Evolutionary conservation across 2,888 invertebrate genomes (phyloP).

Genomic region (Neoascia interrupta): DNA sequence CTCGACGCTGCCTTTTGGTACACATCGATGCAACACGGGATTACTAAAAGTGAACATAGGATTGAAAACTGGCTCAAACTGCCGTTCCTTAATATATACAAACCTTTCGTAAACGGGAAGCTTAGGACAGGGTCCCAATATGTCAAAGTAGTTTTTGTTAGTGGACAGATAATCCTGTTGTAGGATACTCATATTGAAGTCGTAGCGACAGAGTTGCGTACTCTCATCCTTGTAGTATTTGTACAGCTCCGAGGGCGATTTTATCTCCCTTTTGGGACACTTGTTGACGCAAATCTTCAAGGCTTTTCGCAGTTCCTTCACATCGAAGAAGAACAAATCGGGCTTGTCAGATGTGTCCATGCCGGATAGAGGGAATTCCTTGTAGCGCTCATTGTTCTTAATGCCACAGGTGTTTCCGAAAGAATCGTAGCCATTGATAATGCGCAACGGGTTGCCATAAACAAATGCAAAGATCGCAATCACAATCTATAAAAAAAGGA

Average conservation of each 20-base stretch:
- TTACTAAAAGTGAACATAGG: slow-evolving; percentile 80
- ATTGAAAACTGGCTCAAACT: neutral
- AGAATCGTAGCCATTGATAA: slow-evolving; percentile 95
- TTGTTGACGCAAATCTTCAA: slow-evolving; percentile 93
- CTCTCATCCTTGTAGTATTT: slow-evolving; percentile 87
- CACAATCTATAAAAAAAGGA: slow-evolving; percentile 83
- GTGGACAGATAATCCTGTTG: slow-evolving; percentile 78
- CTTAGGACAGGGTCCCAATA: slow-evolving; percentile 88
- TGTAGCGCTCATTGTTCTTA: slow-evolving; percentile 87
- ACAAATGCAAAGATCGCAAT: slow-evolving; percentile 93
- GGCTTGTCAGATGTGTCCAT: slow-evolving; percentile 89
- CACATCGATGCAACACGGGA: slow-evolving; percentile 92
- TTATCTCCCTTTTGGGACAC: slow-evolving; percentile 87
- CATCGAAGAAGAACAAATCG: slow-evolving; percentile 91
- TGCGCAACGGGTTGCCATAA: slow-evolving; percentile 90
- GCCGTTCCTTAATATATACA: neutral
- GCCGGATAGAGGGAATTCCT: slow-evolving; percentile 88
- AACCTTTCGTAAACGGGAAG: slow-evolving; percentile 89
- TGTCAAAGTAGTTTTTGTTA: slow-evolving; percentile 78
- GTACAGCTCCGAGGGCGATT: slow-evolving; percentile 84
- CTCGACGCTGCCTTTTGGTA: slow-evolving; percentile 87
- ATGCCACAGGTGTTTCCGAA: slow-evolving; percentile 97
- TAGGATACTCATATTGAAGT: slow-evolving; percentile 82
- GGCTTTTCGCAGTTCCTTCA: slow-evolving; percentile 87
- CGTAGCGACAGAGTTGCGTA: slow-evolving; percentile 88